Percentiles rank a stretch among this genome's conserved stretches.
Conservation (phyloP, 2,113 vertebrate genomes). For the Zosterops pallidus region DNA sequence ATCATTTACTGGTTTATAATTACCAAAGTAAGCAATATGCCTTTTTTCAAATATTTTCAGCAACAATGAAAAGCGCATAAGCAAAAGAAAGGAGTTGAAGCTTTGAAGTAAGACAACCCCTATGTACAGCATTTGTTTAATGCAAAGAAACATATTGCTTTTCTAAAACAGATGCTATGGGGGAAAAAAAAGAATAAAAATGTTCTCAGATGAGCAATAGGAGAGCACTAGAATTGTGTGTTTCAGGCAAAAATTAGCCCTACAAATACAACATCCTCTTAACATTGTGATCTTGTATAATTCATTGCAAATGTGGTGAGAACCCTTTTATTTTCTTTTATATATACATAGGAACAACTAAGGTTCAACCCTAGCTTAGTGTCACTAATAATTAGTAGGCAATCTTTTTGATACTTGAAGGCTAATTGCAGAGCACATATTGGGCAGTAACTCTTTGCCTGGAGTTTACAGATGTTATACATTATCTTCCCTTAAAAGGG, state of each 20-base stretch:
- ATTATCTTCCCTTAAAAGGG: not conserved
- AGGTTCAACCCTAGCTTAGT: not conserved
- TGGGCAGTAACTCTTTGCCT: not conserved
- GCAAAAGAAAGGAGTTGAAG: not conserved
- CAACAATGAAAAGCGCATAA: not conserved
- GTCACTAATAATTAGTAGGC: not conserved
- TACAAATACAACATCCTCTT: not conserved
- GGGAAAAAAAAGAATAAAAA: not conserved
- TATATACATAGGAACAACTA: not conserved
- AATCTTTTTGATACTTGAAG: not conserved
- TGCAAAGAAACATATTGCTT: conserved; percentile 9
- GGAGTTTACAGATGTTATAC: not conserved
- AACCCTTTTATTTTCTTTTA: not conserved
- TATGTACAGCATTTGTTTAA: not conserved
- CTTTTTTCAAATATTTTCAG: conserved; percentile 35
- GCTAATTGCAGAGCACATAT: not conserved
- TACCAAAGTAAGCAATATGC: not conserved
- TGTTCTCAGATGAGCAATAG: not conserved
- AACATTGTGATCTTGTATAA: not conserved
- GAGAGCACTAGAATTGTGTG: not conserved
- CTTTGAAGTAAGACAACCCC: not conserved
- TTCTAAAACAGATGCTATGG: conserved; percentile 18
- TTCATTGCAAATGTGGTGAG: not conserved
- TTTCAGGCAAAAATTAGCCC: not conserved
- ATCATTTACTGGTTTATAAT: conserved; percentile 8